phyloP scores from a whole-genome alignment of 2,113 vertebrate genomes.

The Hemibagrus wyckioides region DNA sequence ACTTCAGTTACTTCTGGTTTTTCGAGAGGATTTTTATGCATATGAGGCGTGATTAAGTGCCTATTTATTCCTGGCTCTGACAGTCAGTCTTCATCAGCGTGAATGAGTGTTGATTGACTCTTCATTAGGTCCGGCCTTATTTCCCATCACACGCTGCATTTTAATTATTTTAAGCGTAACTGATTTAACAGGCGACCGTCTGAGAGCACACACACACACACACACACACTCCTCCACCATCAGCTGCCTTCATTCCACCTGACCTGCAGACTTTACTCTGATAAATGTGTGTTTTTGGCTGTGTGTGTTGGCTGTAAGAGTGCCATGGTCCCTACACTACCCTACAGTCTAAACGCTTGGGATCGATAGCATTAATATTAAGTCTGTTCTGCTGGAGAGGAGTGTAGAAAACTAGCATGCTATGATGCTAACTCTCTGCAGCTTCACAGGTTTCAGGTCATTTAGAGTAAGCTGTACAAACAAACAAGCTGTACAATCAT shows the following conservation, averaged over 20 bases:
- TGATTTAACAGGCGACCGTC: slow-evolving; percentile 3
- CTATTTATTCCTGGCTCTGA: slow-evolving; percentile 44
- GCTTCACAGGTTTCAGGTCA: too few relatives aligned
- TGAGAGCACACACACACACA: not conserved
- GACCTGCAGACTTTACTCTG: not conserved
- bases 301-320: not conserved
- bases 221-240: not conserved
- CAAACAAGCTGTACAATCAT: too few relatives aligned
- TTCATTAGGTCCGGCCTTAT: slow-evolving; percentile 38
- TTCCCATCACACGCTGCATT: slow-evolving; percentile 30
- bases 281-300: not conserved
- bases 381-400: too few relatives aligned
- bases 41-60: slow-evolving; percentile 41
- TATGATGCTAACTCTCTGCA: too few relatives aligned
- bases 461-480: too few relatives aligned
- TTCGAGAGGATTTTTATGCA: slow-evolving; percentile 6
- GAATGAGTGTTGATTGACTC: slow-evolving; percentile 46
- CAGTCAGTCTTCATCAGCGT: slow-evolving; percentile 36
- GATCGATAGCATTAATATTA: not conserved
- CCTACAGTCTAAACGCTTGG: too few relatives aligned
- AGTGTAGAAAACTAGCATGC: too few relatives aligned
- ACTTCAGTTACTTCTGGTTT: not conserved
- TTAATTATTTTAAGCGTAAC: slow-evolving; percentile 39
- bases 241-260: not conserved
- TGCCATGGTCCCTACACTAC: not conserved